Evolutionary conservation across 2,113 vertebrate species (phyloP).

Genomic region (Coregonus clupeaformis): DNA sequence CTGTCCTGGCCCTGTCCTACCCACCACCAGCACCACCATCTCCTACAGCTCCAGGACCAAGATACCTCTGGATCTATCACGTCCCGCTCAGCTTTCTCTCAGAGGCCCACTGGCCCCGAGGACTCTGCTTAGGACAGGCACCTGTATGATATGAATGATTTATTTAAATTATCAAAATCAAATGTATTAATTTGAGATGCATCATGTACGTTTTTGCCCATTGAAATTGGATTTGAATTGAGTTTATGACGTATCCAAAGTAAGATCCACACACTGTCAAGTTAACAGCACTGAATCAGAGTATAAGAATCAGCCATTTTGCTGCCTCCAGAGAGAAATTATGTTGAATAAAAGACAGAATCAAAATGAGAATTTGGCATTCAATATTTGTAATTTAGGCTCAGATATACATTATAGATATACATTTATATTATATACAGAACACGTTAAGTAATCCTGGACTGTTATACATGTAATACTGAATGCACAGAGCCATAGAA

Average conservation of each 20-base stretch:
- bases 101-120: constrained; percentile 13
- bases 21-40: constrained; percentile 48
- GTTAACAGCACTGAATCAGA: too few species aligned
- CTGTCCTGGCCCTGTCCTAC: constrained; percentile 38
- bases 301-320: too few species aligned
- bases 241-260: too few species aligned
- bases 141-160: too few species aligned
- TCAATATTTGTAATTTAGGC: constrained; percentile 59
- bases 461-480: constrained; percentile 60
- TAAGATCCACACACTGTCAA: too few species aligned
- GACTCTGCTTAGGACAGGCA: background rate
- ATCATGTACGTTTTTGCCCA: too few species aligned
- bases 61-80: background rate
- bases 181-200: too few species aligned
- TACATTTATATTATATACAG: constrained; percentile 54
- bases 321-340: too few species aligned
- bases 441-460: constrained; percentile 43
- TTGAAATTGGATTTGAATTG: too few species aligned
- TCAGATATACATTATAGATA: constrained; percentile 56
- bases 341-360: constrained; percentile 10
- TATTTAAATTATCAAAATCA: too few species aligned
- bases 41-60: constrained; percentile 24
- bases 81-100: constrained; percentile 13
- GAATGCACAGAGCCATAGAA: constrained; percentile 59
- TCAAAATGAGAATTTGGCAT: constrained; percentile 65